A percentile compares a stretch with the other conserved stretches of the same genome.
These are phyloP conservation scores for Eilema depressum DNA, from an alignment of 2,888 invertebrate genomes.

Conservation along the genomic window DNA sequence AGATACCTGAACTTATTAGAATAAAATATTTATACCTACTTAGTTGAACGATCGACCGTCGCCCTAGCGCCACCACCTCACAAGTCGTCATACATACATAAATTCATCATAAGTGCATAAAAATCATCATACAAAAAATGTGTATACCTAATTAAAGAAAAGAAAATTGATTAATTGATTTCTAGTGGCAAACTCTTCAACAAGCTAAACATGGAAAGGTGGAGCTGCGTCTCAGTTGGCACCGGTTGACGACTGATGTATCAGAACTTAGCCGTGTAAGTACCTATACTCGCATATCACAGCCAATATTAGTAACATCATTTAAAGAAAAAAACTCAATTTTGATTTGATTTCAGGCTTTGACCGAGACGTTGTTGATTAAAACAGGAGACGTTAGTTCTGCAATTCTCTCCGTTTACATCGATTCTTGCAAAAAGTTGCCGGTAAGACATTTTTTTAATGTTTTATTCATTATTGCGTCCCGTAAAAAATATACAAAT, in stretches of 20 bases:
- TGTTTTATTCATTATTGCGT: slow-evolving; percentile 35
- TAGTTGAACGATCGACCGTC: too few relatives aligned
- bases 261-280: slow-evolving; percentile 92
- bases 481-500: not conserved
- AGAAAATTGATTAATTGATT: too few relatives aligned
- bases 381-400: slow-evolving; percentile 92
- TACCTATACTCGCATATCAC: slow-evolving; percentile 44
- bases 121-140: not conserved
- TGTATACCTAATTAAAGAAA: not conserved
- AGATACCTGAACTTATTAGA: not conserved
- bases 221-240: slow-evolving; percentile 96
- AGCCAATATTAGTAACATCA: not conserved
- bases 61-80: too few relatives aligned
- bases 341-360: slow-evolving; percentile 83
- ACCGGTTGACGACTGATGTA: slow-evolving; percentile 91
- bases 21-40: too few relatives aligned
- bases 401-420: slow-evolving; percentile 93
- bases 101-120: too few relatives aligned
- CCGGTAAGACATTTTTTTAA: slow-evolving; percentile 89
- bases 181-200: slow-evolving; percentile 97
- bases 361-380: slow-evolving; percentile 91
- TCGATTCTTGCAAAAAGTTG: slow-evolving; percentile 96
- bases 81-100: too few relatives aligned
- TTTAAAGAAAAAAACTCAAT: not conserved
- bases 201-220: slow-evolving; percentile 98